Evolutionary conservation across 2,888 invertebrate genomes (phyloP).

Genomic region (Apeira syringaria): DNA sequence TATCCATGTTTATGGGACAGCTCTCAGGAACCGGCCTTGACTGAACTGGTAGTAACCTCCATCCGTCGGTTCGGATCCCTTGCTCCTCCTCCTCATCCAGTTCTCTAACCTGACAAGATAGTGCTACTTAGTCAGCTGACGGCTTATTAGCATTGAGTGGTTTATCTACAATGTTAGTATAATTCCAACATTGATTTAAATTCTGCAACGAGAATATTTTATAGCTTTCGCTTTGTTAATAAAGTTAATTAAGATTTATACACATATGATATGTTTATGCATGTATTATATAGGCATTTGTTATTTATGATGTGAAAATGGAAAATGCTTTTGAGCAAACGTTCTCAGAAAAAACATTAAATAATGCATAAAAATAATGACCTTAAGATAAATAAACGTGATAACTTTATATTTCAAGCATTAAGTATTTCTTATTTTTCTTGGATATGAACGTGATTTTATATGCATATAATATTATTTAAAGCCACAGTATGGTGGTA

Average conservation of each 20-base stretch:
- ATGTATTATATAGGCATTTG: background rate
- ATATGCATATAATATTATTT: too few species aligned
- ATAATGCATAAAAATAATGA: too few species aligned
- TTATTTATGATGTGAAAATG: background rate
- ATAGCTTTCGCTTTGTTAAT: conserved; percentile 17
- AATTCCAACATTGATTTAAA: conserved; percentile 15
- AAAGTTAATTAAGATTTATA: conserved; percentile 18
- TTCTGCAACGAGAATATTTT: conserved; percentile 7
- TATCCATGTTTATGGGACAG: conserved; percentile 37
- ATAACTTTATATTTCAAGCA: too few species aligned
- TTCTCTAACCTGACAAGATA: conserved; percentile 7
- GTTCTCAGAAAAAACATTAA: background rate
- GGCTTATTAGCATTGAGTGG: conserved; percentile 17
- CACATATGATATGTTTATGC: conserved; percentile 3
- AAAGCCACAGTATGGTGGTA: too few species aligned
- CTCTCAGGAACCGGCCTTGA: conserved; percentile 37
- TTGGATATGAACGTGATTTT: too few species aligned
- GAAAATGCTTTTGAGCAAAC: background rate
- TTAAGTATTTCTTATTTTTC: too few species aligned
- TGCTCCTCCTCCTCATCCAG: conserved; percentile 12
- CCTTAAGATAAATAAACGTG: too few species aligned
- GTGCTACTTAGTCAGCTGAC: conserved; percentile 13
- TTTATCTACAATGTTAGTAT: conserved; percentile 14
- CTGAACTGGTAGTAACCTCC: conserved; percentile 35
- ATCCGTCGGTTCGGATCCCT: conserved; percentile 27